Base-by-base conservation (phyloP, 2,797 vertebrate genomes). In the Champsocephalus esox region DNA sequence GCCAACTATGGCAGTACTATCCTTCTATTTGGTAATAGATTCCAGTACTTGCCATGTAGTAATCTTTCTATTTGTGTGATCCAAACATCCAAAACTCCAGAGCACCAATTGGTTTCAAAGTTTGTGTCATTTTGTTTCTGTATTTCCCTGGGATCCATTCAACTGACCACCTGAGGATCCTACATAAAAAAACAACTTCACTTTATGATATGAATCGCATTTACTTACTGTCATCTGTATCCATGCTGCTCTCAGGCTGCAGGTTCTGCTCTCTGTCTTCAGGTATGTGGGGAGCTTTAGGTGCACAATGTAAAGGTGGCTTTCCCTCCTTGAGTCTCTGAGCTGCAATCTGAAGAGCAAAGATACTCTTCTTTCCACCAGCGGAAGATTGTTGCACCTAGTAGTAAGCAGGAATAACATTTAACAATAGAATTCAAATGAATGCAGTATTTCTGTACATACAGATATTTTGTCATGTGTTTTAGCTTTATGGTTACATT, bases 331-430 rank as follows among this genome's bases (percentile, higher is more conserved):
- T 90, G 2, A 90, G 79, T 75, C 92, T 96, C 87, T 95, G 97
- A 17, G 95, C 95, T 85, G 96, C 97, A 87, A 99, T 96, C 86
- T 99, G 97, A 70, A 95, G 94, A 16, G 98, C 97, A 94, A 99
- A 99, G 89, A 99, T 97, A 77, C 98, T 99, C 91, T 91, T 97
- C 85, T 90, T 97, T 62, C 89, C 95, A 87, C 89, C 90, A 49
- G 84, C 54, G 28, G 74, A 77, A 4, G 83, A 79, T 62, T 61
- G 65, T 34, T 83, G 81, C 21, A 63, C 75, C 91, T 89, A 67
- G 12, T 55, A 6, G 9, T 7, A 61, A 48, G 8, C 17, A 80
- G 9, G 13, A 72, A 38, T 48, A 13, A 1, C 28, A 1, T 24
- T 34, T 3, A 48, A 56, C 34, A 7, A 9, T 7, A 38, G 38